Base-by-base conservation (phyloP, 2,888 invertebrate genomes). In the Synanthedon myopaeformis region DNA sequence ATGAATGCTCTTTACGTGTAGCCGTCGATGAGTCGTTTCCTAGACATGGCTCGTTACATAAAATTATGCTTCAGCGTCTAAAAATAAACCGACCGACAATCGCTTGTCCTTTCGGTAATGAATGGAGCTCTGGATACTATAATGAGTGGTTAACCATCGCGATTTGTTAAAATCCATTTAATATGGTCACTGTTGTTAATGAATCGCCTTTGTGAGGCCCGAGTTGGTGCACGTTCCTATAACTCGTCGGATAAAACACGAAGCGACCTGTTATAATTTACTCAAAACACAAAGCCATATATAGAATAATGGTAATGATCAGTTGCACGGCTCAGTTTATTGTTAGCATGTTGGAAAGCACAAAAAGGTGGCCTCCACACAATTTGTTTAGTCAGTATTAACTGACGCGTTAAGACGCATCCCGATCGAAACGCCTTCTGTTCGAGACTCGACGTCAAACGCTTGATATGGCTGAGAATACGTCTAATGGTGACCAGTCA, bases 211-310 rank as follows among this genome's bases (percentile, higher is more conserved):
- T 82, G 82, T 80, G 63, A 60, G 60, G 57, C 56, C 61, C 59
- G 62, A 35, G 6, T 60, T 58, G 67, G 68, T 63, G 71, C 69
- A 67, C 68, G 69, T 68, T 71, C 63, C 64, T 64, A 63, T 42
- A 77, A 74, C 76, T 71, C 74, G 74, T 81, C 78, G 73, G 74
- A 80, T 77, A 78, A 80, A 79, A 77, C 72, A 72, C 73, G 77
- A 76, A 74, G 75, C 72, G 74, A 73, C 72, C 81, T 83, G 84
- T 85, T 86, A 87, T 86, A 86, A 86, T 86, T 87, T 85, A 86
- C 86, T 84, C 85, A 86, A 87, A 86, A 87, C 79, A 87, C 86
- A 87, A 86, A 84, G 84, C 85, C 85, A 74, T 83, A 80, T 80
- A 82, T 60, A 80, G 82, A 72, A 82, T 84, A 86, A 84, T 86